Percentiles rank a stretch among this genome's conserved stretches.
phyloP scores from a whole-genome alignment of 2,888 invertebrate species.

The Temnothorax rugatulus region DNA sequence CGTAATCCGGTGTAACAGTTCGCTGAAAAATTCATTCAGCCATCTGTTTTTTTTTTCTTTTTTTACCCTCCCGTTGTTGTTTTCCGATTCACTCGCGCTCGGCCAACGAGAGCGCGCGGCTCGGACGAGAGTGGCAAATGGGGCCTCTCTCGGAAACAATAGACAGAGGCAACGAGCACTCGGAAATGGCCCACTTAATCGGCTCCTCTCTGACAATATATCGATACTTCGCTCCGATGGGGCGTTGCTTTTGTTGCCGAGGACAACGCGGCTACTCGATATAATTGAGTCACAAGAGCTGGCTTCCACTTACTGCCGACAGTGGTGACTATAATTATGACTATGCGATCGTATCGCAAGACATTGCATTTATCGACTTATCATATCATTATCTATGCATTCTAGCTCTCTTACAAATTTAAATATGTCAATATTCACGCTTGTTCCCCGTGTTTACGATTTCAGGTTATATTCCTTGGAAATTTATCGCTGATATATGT shows the following conservation, averaged over 20 bases:
- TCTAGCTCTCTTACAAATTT: constrained; percentile 6
- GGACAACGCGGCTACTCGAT: constrained; percentile 50
- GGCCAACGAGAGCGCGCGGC: constrained; percentile 31
- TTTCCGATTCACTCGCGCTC: constrained; percentile 35
- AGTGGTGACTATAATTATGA: background rate
- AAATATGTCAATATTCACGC: background rate
- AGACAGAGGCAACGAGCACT: constrained; percentile 64
- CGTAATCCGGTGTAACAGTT: constrained; percentile 4
- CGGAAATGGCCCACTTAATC: constrained; percentile 72
- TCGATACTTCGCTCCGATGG: constrained; percentile 59
- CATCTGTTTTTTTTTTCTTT: background rate
- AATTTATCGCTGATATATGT: background rate
- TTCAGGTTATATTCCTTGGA: background rate
- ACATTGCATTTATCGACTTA: constrained; percentile 29
- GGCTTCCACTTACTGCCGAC: constrained; percentile 23
- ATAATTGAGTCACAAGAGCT: constrained; percentile 56
- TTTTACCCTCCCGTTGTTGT: background rate
- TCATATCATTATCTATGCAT: background rate
- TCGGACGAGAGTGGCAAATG: constrained; percentile 63
- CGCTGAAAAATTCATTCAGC: constrained; percentile 34
- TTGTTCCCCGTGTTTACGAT: background rate
- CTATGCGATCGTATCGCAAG: background rate
- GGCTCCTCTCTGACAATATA: constrained; percentile 59
- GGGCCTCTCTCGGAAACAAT: constrained; percentile 69
- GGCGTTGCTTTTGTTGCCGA: constrained; percentile 59